phyloP scores from a whole-genome alignment of 2,888 invertebrate genomes.

The Colostygia pectinataria region DNA sequence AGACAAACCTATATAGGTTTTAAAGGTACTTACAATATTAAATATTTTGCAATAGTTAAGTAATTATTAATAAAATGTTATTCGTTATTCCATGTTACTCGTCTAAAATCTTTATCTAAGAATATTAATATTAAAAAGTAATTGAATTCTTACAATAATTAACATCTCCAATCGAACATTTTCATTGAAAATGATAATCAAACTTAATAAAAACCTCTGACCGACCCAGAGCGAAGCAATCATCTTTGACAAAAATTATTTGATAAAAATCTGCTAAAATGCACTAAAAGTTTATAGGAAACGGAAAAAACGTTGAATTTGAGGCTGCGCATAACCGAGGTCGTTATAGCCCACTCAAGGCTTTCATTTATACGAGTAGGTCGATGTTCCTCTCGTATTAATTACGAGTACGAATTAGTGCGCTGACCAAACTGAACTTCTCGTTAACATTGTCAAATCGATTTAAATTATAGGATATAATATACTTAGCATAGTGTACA shows the following conservation, averaged over 20 bases:
- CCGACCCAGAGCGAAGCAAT: conserved; percentile 6
- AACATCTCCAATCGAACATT: not conserved
- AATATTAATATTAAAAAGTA: too few species aligned
- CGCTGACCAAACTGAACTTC: conserved; percentile 60
- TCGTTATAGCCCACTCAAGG: conserved; percentile 31
- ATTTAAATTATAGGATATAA: conserved; percentile 13
- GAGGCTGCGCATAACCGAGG: conserved; percentile 21
- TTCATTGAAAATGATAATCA: not conserved
- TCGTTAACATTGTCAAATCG: conserved; percentile 58
- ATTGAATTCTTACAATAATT: too few species aligned
- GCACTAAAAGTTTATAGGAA: conserved; percentile 20
- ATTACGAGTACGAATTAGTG: conserved; percentile 75
- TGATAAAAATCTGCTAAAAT: conserved; percentile 20
- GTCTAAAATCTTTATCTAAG: too few species aligned
- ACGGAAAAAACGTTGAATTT: conserved; percentile 15
- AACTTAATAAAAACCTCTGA: not conserved
- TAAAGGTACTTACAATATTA: too few species aligned
- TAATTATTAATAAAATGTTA: too few species aligned
- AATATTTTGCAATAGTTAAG: too few species aligned
- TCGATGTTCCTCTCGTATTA: conserved; percentile 55
- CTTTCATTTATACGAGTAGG: conserved; percentile 32
- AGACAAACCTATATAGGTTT: too few species aligned
- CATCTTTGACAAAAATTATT: conserved; percentile 15
- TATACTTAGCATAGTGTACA: not conserved
- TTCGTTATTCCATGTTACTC: too few species aligned